Percentiles rank a stretch among this genome's conserved stretches.
Evolutionary conservation across 2,888 invertebrate genomes (phyloP).

Genomic region (Limnephilus lunatus): DNA sequence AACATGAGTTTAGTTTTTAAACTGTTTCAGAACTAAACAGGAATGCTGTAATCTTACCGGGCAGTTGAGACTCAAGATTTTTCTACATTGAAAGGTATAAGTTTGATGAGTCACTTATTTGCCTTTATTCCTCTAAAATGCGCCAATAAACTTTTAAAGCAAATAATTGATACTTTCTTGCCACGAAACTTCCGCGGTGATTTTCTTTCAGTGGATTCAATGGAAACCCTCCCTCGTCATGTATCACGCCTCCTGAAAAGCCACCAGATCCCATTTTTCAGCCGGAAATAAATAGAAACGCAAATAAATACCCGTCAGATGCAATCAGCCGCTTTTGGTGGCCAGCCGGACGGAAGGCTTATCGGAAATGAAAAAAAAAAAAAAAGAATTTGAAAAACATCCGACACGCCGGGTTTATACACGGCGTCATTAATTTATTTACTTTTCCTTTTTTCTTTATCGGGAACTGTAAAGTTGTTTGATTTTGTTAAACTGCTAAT

Average conservation of each 20-base stretch:
- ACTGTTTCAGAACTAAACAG: no score
- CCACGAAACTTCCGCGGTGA: not conserved
- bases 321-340: conserved; percentile 60
- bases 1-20: no score
- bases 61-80: no score
- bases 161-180: not conserved
- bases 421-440: not conserved
- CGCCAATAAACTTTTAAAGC: not conserved
- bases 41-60: no score
- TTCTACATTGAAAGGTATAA: no score
- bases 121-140: no score
- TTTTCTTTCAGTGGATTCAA: conserved; percentile 4
- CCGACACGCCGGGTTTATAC: not conserved
- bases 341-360: conserved; percentile 36
- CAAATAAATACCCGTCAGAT: conserved; percentile 62
- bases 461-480: not conserved
- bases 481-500: not conserved
- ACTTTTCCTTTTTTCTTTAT: not conserved
- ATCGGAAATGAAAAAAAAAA: conserved; percentile 35
- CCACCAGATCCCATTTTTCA: not conserved
- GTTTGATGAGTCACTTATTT: no score
- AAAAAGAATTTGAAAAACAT: not conserved
- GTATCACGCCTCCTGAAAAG: conserved; percentile 1
- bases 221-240: not conserved
- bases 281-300: conserved; percentile 56